A percentile compares a stretch with the other conserved stretches of the same genome.
These are phyloP conservation scores for Pristionchus maxplancki DNA, from an alignment of 2,888 invertebrate species.

Conservation along the genomic window DNA sequence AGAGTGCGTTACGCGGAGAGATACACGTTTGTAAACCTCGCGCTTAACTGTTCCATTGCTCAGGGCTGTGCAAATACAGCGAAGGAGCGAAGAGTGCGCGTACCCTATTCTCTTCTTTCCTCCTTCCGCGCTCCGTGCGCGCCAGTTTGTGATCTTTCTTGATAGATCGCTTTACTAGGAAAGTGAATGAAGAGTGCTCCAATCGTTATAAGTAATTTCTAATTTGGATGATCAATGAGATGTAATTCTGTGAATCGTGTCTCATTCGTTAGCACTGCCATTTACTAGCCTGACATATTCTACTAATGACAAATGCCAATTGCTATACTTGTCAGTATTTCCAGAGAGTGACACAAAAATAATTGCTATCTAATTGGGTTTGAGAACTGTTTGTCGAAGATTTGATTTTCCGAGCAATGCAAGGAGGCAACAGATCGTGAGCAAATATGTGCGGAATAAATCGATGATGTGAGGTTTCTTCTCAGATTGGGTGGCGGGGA, in stretches of 20 bases:
- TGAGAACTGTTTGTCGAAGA: not conserved
- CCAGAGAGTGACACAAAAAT: too few species aligned
- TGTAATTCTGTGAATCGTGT: too few species aligned
- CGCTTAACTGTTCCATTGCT: not conserved
- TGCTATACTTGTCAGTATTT: too few species aligned
- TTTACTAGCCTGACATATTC: too few species aligned
- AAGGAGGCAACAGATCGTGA: not conserved
- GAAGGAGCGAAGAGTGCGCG: not conserved
- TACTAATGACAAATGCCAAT: too few species aligned
- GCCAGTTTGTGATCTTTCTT: conserved; percentile 15
- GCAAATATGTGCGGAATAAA: not conserved
- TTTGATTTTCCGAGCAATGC: not conserved
- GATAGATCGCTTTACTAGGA: not conserved
- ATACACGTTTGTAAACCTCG: not conserved
- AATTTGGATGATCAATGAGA: too few species aligned
- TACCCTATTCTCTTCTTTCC: not conserved
- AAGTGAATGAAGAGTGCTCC: too few species aligned
- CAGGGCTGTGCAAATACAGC: not conserved
- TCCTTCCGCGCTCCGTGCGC: not conserved
- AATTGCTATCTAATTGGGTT: not conserved
- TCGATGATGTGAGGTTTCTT: not conserved
- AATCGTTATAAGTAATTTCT: too few species aligned
- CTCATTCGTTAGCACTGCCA: too few species aligned
- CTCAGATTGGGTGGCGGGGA: not conserved
- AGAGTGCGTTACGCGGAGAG: not conserved